phyloP scores from a whole-genome alignment of 2,113 vertebrate species.

The Gopherus evgoodei region DNA sequence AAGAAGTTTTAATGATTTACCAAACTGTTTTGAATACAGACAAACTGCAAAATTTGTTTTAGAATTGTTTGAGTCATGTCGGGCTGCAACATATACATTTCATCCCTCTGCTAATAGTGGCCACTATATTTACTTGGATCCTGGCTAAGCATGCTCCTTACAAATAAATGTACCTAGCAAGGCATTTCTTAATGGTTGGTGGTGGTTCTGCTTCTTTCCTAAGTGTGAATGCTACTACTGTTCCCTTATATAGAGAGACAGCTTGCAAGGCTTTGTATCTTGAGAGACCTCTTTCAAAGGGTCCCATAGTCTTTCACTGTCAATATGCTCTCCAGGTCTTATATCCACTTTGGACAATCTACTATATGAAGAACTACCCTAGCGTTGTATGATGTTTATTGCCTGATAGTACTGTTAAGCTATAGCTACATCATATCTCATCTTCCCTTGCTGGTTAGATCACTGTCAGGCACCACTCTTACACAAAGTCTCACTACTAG shows the following conservation, averaged over 20 bases:
- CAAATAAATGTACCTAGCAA: background rate
- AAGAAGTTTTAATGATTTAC: background rate
- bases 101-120: background rate
- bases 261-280: background rate
- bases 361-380: background rate
- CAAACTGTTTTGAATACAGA: background rate
- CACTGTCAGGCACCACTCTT: background rate
- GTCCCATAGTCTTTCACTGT: background rate
- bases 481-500: background rate
- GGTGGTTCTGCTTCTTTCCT: background rate
- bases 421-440: background rate
- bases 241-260: background rate
- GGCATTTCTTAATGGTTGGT: background rate
- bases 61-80: background rate
- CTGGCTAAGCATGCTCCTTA: background rate
- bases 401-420: background rate
- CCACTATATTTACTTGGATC: accelerated
- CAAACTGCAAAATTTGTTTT: background rate
- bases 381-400: background rate
- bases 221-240: background rate
- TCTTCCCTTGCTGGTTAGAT: background rate
- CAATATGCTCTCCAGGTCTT: background rate
- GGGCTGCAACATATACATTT: background rate
- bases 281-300: background rate
- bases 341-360: background rate